These are phyloP conservation scores for Apodemia zela DNA, from an alignment of 2,888 invertebrate genomes.

Conservation along the genomic window DNA sequence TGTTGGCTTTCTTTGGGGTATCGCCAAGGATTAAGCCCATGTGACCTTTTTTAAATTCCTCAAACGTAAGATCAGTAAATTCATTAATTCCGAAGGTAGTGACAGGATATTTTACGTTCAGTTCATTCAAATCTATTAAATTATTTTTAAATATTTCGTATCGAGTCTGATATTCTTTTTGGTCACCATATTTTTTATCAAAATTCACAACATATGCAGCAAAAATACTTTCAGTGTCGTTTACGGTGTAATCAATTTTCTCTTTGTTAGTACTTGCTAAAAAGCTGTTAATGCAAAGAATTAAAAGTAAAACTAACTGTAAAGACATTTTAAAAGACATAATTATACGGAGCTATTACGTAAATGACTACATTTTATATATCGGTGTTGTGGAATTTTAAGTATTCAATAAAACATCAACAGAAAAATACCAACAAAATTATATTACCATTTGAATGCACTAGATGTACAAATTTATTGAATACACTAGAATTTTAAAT, in stretches of 20 bases:
- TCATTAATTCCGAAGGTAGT: conserved; percentile 20
- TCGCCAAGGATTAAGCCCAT: background rate
- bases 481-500: too few relatives aligned
- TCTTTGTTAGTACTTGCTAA: background rate
- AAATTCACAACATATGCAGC: conserved; percentile 20
- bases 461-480: background rate
- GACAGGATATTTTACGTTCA: conserved; percentile 18
- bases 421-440: background rate
- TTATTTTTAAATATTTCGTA: conserved; percentile 23
- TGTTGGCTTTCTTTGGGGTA: background rate
- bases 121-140: conserved; percentile 21
- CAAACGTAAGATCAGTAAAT: conserved; percentile 25
- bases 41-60: conserved; percentile 22
- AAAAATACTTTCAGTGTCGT: conserved; percentile 21
- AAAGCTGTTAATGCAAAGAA: background rate
- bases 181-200: conserved; percentile 17
- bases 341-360: background rate
- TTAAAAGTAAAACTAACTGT: background rate
- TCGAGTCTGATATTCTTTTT: conserved; percentile 17
- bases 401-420: background rate
- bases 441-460: background rate
- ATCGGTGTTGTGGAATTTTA: background rate
- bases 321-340: background rate
- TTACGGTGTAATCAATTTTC: conserved; percentile 22
- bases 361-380: background rate